Conservation (phyloP, 2,113 vertebrate species). For the Salvelinus alpinus region DNA sequence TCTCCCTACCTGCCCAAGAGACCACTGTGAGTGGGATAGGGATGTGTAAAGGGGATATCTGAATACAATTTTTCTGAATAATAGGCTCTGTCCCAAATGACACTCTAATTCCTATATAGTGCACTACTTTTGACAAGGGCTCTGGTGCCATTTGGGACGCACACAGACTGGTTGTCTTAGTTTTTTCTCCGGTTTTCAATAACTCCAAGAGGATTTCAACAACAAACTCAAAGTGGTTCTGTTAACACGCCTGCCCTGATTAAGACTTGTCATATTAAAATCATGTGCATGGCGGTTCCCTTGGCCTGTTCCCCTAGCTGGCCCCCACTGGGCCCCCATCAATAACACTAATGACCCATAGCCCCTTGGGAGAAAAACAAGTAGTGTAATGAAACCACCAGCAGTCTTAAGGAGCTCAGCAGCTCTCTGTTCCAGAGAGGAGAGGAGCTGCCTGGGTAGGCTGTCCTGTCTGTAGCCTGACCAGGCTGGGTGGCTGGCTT, state of each 20-base stretch:
- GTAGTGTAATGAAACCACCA: slow-evolving; percentile 51
- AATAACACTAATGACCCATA: slow-evolving; percentile 70
- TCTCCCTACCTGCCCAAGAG: not conserved
- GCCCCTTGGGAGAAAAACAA: slow-evolving; percentile 61
- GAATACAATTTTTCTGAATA: not conserved
- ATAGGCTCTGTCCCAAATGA: not conserved
- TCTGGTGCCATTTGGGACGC: not conserved
- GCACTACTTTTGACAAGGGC: not conserved
- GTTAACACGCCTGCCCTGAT: slow-evolving; percentile 59
- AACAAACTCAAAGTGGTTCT: slow-evolving; percentile 38
- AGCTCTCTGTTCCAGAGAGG: slow-evolving; percentile 8
- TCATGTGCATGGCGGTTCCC: slow-evolving; percentile 54
- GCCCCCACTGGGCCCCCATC: slow-evolving; percentile 60
- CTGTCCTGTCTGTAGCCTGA: slow-evolving; percentile 4
- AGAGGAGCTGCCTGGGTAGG: slow-evolving; percentile 1
- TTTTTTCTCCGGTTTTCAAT: slow-evolving; percentile 13
- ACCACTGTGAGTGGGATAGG: not conserved
- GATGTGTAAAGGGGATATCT: not conserved
- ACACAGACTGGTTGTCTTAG: not conserved
- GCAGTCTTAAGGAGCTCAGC: slow-evolving; percentile 29
- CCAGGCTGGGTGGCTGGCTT: slow-evolving; percentile 1
- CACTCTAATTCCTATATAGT: too few species aligned
- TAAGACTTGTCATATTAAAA: slow-evolving; percentile 64
- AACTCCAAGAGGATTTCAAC: slow-evolving; percentile 37
- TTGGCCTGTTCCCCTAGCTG: not conserved